Evolutionary conservation across 2,888 invertebrate genomes (phyloP).

Genomic region (Muschampia staudingeri): DNA sequence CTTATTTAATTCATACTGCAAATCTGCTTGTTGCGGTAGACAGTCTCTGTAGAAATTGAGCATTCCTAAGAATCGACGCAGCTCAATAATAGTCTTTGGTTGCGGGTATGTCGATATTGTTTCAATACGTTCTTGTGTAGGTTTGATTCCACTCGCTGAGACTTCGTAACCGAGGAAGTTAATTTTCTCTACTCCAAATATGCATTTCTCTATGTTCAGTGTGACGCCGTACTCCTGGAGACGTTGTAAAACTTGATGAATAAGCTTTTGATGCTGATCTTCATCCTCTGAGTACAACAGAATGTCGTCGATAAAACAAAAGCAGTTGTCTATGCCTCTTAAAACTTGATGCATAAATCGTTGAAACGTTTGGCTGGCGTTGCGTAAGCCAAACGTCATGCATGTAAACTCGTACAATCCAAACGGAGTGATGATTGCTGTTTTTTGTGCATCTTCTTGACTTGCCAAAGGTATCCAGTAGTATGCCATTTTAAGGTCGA

Average conservation of each 20-base stretch:
- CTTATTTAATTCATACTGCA: constrained; percentile 53
- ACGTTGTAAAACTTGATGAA: constrained; percentile 43
- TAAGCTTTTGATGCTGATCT: constrained; percentile 24
- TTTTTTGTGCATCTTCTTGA: constrained; percentile 25
- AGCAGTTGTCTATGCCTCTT: constrained; percentile 45
- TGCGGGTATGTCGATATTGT: neutral
- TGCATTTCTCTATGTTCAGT: constrained; percentile 58
- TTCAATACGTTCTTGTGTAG: constrained; percentile 31
- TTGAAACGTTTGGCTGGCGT: constrained; percentile 73
- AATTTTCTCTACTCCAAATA: constrained; percentile 41
- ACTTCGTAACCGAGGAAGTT: constrained; percentile 26
- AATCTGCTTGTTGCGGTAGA: neutral
- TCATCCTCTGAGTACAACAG: constrained; percentile 29
- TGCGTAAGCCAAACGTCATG: constrained; percentile 71
- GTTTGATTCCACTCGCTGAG: constrained; percentile 3
- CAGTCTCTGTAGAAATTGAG: neutral
- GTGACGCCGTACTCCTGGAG: constrained; percentile 55
- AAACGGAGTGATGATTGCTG: no score
- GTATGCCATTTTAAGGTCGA: constrained; percentile 47
- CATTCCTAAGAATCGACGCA: constrained; percentile 12
- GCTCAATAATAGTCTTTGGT: constrained; percentile 4
- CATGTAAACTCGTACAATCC: no score
- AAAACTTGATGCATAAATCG: constrained; percentile 60
- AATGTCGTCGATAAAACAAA: constrained; percentile 43
- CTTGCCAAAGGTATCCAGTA: constrained; percentile 20